Percentiles rank a stretch among this genome's conserved stretches.
Conservation (phyloP, 2,113 vertebrate species). For the Ictalurus punctatus region DNA sequence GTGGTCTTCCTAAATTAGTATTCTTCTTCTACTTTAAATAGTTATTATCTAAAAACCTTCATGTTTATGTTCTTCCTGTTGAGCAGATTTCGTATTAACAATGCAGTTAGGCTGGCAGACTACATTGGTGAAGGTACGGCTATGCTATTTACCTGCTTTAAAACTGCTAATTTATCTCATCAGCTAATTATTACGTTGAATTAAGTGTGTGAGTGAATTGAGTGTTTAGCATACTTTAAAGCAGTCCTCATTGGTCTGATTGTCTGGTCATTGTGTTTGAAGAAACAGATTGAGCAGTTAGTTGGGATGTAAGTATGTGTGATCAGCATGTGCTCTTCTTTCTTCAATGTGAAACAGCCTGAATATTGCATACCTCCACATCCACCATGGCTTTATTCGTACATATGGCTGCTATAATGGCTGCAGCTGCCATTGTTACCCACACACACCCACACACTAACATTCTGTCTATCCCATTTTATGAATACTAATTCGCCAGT, state of each 20-base stretch:
- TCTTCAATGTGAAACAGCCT: slow-evolving; percentile 7
- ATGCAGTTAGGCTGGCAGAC: neutral
- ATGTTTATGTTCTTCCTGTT: neutral
- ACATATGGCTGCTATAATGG: slow-evolving; percentile 18
- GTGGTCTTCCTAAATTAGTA: neutral
- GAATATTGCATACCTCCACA: slow-evolving; percentile 14
- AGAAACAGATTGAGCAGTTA: neutral
- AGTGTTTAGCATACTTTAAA: neutral
- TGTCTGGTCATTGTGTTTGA: neutral
- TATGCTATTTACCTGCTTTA: neutral
- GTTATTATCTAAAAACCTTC: neutral
- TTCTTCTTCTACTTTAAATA: neutral
- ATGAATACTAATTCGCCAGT: slow-evolving; percentile 67
- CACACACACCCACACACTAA: slow-evolving; percentile 42
- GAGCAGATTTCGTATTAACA: neutral
- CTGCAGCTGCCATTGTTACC: slow-evolving; percentile 37
- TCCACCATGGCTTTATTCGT: slow-evolving; percentile 23
- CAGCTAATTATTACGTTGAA: slow-evolving; percentile 16
- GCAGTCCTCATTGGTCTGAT: neutral
- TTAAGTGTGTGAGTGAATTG: neutral
- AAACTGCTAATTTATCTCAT: slow-evolving; percentile 10
- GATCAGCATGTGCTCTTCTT: neutral
- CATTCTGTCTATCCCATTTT: slow-evolving; percentile 59
- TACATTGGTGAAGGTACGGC: neutral
- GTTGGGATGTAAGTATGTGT: slow-evolving; percentile 20